phyloP scores from a whole-genome alignment of 2,888 invertebrate species.

The Limnephilus marmoratus region DNA sequence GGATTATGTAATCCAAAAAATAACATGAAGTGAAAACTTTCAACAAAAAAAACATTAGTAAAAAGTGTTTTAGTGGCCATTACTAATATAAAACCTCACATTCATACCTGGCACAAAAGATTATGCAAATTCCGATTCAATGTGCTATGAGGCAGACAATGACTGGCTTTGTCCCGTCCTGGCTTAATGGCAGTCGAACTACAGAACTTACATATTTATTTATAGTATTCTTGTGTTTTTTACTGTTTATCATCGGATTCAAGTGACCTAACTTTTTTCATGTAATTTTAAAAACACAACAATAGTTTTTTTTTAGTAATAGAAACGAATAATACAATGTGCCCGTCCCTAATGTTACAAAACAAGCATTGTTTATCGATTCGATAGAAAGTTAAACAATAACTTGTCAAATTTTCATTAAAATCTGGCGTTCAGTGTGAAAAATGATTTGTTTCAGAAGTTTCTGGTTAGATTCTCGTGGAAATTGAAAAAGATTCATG shows the following conservation, averaged over 20 bases:
- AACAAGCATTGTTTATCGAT: neutral
- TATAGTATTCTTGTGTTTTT: neutral
- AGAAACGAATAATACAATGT: neutral
- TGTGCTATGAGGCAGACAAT: neutral
- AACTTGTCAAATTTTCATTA: neutral
- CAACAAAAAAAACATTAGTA: neutral
- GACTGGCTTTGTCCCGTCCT: neutral
- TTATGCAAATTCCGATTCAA: neutral
- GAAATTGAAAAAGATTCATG: neutral
- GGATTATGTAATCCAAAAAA: neutral
- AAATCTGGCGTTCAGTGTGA: neutral
- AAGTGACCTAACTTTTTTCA: neutral
- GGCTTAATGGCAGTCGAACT: neutral
- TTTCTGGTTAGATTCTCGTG: neutral
- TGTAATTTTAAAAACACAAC: neutral
- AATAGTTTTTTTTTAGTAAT: neutral
- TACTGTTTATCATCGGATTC: neutral
- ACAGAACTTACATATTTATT: neutral
- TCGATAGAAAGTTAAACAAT: neutral
- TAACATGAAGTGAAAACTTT: neutral
- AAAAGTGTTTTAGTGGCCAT: neutral
- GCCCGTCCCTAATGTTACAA: neutral
- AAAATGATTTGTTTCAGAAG: neutral
- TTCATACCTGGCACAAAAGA: neutral
- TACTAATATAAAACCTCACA: neutral